Evolutionary conservation across 2,113 vertebrate genomes (phyloP).

Genomic region (Rynchops niger): DNA sequence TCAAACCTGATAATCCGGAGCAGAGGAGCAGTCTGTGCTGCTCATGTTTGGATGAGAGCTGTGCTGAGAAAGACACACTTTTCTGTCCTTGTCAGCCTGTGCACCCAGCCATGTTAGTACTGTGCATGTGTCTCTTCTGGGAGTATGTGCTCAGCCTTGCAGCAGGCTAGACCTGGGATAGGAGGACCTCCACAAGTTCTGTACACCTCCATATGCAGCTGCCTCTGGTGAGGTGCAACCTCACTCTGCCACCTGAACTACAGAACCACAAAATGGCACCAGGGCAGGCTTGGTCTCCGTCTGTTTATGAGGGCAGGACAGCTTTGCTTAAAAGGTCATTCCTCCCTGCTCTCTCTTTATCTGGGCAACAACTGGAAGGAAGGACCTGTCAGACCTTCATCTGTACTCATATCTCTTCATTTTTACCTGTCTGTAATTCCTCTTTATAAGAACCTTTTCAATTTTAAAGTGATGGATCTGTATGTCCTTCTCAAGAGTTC

Average conservation of each 20-base stretch:
- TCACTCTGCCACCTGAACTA: fast-evolving
- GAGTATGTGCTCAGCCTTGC: not conserved
- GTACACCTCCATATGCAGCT: not conserved
- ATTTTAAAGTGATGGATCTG: not conserved
- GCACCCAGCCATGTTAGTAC: not conserved
- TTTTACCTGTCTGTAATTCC: not conserved
- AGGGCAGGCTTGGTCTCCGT: not conserved
- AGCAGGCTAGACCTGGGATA: not conserved
- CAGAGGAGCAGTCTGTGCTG: not conserved
- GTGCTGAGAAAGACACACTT: not conserved
- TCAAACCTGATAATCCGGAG: not conserved
- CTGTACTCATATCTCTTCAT: not conserved
- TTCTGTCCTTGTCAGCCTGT: not conserved
- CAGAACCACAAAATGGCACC: not conserved
- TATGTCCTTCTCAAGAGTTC: not conserved
- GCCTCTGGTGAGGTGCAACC: not conserved
- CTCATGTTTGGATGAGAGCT: not conserved
- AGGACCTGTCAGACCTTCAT: not conserved
- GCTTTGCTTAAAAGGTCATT: not conserved
- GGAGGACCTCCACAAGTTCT: not conserved
- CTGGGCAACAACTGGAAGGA: not conserved
- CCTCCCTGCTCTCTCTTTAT: not conserved
- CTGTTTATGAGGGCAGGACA: not conserved
- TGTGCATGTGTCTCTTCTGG: not conserved
- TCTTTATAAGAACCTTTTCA: not conserved